These are phyloP conservation scores for Arrhamphus sclerolepis DNA, from an alignment of 2,797 vertebrate genomes.

Conservation along the genomic window DNA sequence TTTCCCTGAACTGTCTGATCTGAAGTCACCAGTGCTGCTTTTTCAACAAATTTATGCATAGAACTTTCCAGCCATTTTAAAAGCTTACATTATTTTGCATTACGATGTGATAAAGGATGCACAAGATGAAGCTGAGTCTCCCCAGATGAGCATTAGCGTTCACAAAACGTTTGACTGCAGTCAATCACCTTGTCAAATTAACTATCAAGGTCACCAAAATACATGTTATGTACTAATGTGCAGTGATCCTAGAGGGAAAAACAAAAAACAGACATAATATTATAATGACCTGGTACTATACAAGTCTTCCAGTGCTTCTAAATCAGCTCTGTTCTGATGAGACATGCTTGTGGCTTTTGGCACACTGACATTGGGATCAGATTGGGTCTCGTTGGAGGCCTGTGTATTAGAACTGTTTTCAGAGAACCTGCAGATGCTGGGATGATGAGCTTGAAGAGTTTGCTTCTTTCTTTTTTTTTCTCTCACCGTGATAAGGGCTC, in stretches of 20 bases:
- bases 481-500: no score
- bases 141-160: background rate
- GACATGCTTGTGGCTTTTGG: conserved; percentile 8
- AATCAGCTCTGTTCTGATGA: background rate
- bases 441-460: background rate
- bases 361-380: background rate
- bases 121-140: background rate
- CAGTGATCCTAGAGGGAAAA: background rate
- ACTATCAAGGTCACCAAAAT: background rate
- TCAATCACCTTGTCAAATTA: conserved; percentile 13
- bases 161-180: no score
- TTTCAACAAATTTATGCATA: conserved; percentile 1
- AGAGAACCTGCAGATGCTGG: conserved; percentile 5
- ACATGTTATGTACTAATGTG: background rate
- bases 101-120: background rate
- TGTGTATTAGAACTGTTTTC: background rate
- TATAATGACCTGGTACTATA: background rate
- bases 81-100: conserved; percentile 8
- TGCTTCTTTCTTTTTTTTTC: no score
- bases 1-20: conserved; percentile 20
- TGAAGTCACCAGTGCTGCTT: conserved; percentile 16
- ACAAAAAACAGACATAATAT: background rate
- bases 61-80: conserved; percentile 7
- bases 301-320: background rate
- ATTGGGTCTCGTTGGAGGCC: no score